A percentile compares a stretch with the other conserved stretches of the same genome.
Conservation (phyloP, 1,140 invertebrate genomes). For the Papilio aristodemus region DNA sequence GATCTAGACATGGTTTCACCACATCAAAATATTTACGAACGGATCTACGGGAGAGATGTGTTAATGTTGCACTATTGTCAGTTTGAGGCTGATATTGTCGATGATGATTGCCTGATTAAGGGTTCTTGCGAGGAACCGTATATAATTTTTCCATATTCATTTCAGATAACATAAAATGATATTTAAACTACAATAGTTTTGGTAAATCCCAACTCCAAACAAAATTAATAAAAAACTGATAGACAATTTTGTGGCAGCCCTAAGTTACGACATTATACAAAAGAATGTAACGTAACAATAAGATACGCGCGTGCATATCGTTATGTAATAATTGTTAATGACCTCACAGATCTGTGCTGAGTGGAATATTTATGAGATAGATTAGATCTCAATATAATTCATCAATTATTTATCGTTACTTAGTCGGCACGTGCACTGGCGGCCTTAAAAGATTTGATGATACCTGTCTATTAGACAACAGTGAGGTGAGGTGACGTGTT, state of each 20-base stretch:
- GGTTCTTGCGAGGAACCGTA: too few species aligned
- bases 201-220: too few species aligned
- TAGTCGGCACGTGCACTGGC: conserved; percentile 9
- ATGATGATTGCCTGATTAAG: too few species aligned
- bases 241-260: conserved; percentile 34
- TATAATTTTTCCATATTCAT: too few species aligned
- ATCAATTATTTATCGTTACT: conserved; percentile 21
- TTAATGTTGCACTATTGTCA: too few species aligned
- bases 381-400: conserved; percentile 28
- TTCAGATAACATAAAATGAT: too few species aligned
- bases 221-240: conserved; percentile 7
- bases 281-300: conserved; percentile 43
- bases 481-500: too few species aligned
- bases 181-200: too few species aligned
- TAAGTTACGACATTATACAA: conserved; percentile 35
- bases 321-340: conserved; percentile 43
- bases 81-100: background rate
- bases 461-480: background rate
- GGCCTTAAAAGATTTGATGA: background rate
- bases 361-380: conserved; percentile 24
- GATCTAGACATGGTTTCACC: too few species aligned
- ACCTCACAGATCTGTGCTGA: conserved; percentile 19
- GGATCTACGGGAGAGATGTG: too few species aligned
- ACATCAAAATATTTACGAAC: too few species aligned
- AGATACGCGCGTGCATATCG: conserved; percentile 42